These are phyloP conservation scores for Pitta sordida DNA, from an alignment of 2,113 vertebrate genomes.

Conservation along the genomic window DNA sequence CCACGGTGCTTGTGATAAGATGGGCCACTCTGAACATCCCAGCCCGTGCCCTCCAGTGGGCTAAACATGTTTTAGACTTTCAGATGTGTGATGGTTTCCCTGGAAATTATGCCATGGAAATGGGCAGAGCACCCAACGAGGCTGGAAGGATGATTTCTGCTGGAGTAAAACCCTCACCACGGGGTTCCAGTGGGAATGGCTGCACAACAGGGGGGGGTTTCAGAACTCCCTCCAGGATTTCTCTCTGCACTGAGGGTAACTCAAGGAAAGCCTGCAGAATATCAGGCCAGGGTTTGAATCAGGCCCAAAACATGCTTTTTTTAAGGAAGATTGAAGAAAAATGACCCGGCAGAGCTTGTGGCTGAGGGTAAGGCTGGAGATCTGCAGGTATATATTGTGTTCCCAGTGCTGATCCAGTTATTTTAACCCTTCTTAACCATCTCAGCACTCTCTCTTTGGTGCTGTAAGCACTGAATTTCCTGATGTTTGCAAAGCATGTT, in stretches of 20 bases:
- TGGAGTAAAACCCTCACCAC: background rate
- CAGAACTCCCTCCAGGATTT: background rate
- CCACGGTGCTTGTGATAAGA: background rate
- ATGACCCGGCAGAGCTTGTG: background rate
- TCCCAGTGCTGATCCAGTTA: background rate
- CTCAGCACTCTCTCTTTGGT: background rate
- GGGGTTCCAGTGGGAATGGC: background rate
- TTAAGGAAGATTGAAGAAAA: background rate
- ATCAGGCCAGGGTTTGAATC: background rate
- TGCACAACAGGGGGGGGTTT: background rate
- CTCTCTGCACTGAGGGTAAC: background rate
- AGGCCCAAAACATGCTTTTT: background rate
- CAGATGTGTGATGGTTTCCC: background rate
- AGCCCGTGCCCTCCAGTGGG: background rate
- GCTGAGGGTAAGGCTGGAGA: background rate
- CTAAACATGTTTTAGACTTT: background rate
- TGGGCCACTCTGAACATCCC: background rate
- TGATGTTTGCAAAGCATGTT: background rate
- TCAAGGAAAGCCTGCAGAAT: background rate
- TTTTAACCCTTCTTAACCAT: background rate
- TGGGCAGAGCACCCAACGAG: background rate
- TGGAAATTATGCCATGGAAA: background rate
- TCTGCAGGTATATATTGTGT: background rate
- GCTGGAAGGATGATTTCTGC: background rate
- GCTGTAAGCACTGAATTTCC: background rate